A percentile compares a stretch with the other conserved stretches of the same genome.
Evolutionary conservation across 1,140 invertebrate species (phyloP).

Genomic region (Brachionus paranguensis): DNA sequence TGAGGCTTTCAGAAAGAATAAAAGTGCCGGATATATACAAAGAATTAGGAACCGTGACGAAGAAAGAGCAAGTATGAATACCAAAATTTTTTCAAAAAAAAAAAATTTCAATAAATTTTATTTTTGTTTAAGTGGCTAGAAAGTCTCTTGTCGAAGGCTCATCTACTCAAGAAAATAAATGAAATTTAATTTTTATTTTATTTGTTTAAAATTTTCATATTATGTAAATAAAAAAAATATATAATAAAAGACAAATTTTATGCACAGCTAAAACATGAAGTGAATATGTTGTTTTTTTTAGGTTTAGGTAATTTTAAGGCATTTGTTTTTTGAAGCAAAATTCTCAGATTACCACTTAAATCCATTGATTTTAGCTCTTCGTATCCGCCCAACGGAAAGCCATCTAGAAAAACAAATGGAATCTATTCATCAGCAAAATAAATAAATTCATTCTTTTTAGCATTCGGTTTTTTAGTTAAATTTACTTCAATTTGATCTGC

Average conservation of each 20-base stretch:
- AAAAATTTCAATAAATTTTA: neutral
- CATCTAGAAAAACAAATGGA: neutral
- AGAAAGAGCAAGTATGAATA: neutral
- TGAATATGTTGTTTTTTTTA: neutral
- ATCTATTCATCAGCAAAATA: neutral
- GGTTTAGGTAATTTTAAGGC: neutral
- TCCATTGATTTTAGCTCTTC: neutral
- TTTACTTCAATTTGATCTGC: neutral
- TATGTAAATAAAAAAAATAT: conserved; percentile 9
- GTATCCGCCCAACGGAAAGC: neutral
- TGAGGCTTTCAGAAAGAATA: conserved; percentile 91
- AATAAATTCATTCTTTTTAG: neutral
- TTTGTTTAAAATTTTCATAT: conserved; percentile 1
- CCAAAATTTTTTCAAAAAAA: neutral
- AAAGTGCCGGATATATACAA: conserved; percentile 63
- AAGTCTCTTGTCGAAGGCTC: neutral
- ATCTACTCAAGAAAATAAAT: neutral
- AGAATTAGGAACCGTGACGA: neutral
- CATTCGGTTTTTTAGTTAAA: neutral
- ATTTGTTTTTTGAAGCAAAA: neutral
- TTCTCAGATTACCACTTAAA: conserved; percentile 9
- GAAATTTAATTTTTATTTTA: conserved; percentile 23
- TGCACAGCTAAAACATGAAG: neutral
- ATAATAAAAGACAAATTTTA: neutral
- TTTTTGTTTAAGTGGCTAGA: neutral